Evolutionary conservation across 2,797 vertebrate species (phyloP).

Genomic region (Notoglanidium macrostoma): DNA sequence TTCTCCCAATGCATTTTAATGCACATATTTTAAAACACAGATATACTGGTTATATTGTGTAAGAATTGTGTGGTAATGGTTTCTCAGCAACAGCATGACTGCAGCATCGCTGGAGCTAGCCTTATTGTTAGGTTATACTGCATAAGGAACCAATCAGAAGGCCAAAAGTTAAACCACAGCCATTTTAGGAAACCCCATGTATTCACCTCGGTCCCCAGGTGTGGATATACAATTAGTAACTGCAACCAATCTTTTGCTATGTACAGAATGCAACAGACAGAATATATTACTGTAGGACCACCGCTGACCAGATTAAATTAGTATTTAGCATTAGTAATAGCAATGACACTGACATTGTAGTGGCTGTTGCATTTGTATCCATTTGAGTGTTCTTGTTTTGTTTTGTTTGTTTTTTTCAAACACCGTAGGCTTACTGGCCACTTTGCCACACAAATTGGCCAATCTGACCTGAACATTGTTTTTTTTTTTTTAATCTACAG

Average conservation of each 20-base stretch:
- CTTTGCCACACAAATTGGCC: not conserved
- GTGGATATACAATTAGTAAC: no score
- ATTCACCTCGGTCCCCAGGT: not conserved
- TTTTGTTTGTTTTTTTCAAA: not conserved
- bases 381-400: not conserved
- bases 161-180: not conserved
- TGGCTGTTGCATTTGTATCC: not conserved
- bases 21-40: not conserved
- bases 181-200: not conserved
- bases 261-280: not conserved
- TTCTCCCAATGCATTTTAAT: slow-evolving; percentile 1
- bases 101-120: no score
- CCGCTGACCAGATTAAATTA: not conserved
- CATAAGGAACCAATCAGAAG: not conserved
- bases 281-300: not conserved
- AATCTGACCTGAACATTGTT: not conserved
- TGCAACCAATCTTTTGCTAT: not conserved
- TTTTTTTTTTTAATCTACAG: no score
- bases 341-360: not conserved
- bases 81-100: not conserved
- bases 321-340: not conserved
- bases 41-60: not conserved
- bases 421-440: not conserved
- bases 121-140: not conserved
- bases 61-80: not conserved